Evolutionary conservation across 2,113 vertebrate species (phyloP).

Genomic region (Pteruthius melanotis): DNA sequence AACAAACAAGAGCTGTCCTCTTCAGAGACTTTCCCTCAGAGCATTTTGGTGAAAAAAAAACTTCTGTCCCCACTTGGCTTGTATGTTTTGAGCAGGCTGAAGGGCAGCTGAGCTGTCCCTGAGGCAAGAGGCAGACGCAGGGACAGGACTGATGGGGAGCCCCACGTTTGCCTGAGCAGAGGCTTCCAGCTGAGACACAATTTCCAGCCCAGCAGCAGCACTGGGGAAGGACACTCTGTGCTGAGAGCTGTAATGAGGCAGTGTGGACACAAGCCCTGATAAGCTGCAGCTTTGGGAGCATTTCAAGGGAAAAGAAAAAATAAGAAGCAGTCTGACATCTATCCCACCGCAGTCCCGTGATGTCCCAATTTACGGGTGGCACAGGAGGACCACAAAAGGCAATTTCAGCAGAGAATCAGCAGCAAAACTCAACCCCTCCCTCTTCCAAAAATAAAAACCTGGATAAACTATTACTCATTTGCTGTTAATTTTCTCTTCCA

Average conservation of each 20-base stretch:
- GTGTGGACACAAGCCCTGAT: background rate
- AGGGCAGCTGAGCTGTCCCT: background rate
- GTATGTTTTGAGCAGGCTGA: background rate
- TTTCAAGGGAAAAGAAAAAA: background rate
- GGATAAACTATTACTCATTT: background rate
- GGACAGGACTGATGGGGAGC: background rate
- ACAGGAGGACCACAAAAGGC: background rate
- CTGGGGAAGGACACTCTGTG: background rate
- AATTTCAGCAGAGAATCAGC: background rate
- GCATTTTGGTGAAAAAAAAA: background rate
- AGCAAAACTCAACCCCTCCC: background rate
- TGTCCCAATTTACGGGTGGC: background rate
- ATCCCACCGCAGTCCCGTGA: background rate
- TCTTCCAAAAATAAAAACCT: background rate
- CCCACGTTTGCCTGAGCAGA: background rate
- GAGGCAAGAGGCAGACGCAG: background rate
- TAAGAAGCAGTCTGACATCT: background rate
- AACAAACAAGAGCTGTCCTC: background rate
- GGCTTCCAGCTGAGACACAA: conserved; percentile 5
- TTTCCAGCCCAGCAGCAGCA: background rate
- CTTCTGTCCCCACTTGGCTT: background rate
- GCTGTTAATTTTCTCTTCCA: background rate
- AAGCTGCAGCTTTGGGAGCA: background rate
- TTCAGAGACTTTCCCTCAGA: background rate
- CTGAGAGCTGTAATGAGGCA: background rate